Evolutionary conservation across 1,140 invertebrate species (phyloP), one percentile per base, ranked within the genome.

Genomic region (Drosophila mojavensis): DNA sequence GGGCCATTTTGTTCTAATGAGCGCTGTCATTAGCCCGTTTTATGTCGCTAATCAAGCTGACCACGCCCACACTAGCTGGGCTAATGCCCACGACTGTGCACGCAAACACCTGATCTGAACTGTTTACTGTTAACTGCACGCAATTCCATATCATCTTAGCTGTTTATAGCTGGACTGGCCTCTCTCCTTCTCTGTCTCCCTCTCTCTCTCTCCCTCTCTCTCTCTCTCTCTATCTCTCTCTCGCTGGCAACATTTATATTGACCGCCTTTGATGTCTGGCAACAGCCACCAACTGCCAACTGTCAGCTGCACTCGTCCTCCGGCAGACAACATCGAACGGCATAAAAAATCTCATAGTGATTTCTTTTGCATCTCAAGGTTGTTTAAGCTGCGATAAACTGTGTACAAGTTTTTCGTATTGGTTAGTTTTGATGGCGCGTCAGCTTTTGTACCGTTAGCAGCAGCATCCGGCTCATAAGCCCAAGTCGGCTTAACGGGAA

Each of bases 1-100:
- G 33, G 6, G 33, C 33, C 33, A 9, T 33, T 24, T 30, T 30
- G 53, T 17, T 71, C 69, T 88, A 88, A 86, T 82, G 79, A 88
- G 82, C 60, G 24, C 65, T 79, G 79, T 86, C 83, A 82, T 86
- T 82, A 88, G 86, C 83, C 82, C 82, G 83, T 88, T 82, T 88
- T 82, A 86, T 85, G 79, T 82, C 73, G 77, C 78, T 77, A 83
- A 84, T 83, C 80, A 85, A 75, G 65, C 77, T 83, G 53, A 45
- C 76, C 58, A 63, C 45, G 63, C 78, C 58, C 59, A 54, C 55
- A 24, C 20, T 24, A 24, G 20, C 20, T 24, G n/a, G 26, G n/a
- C 24, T 47, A 59, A 56, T 36, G 54, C 10, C 33, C 17, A 33
- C 33, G 50, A 30, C 24, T 10, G 33, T 6, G 33, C 53, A 43